Evolutionary conservation across 2,888 invertebrate genomes (phyloP).

Genomic region (Boloria selene): DNA sequence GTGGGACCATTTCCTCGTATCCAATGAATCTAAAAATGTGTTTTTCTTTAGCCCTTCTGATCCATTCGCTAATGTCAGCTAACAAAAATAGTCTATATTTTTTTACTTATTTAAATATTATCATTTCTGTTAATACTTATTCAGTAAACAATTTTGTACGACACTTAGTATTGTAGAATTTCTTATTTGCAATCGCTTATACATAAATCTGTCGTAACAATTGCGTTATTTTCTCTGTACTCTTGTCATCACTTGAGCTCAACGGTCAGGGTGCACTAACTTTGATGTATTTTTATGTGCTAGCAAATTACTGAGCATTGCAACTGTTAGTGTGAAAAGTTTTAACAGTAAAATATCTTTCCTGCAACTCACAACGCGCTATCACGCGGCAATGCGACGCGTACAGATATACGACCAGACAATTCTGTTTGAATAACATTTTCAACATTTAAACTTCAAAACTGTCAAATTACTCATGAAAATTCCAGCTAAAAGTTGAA

Average conservation of each 20-base stretch:
- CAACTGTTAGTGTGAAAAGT: conserved; percentile 67
- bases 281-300: conserved; percentile 37
- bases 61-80: conserved; percentile 14
- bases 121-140: background rate
- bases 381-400: conserved; percentile 35
- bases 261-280: conserved; percentile 32
- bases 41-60: conserved; percentile 21
- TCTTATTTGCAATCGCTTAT: conserved; percentile 9
- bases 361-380: conserved; percentile 36
- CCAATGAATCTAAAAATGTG: conserved; percentile 49
- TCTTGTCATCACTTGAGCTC: conserved; percentile 25
- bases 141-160: background rate
- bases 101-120: conserved; percentile 1
- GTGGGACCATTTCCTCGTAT: conserved; percentile 54
- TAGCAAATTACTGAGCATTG: conserved; percentile 40
- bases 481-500: conserved; percentile 64
- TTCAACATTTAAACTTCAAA: conserved; percentile 45
- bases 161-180: conserved; percentile 2
- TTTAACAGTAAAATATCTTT: conserved; percentile 61
- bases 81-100: background rate
- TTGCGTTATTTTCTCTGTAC: conserved; percentile 8
- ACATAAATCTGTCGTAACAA: conserved; percentile 13
- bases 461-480: conserved; percentile 59
- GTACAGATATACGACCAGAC: conserved; percentile 38
- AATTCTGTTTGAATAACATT: conserved; percentile 41